Conservation (phyloP, 2,888 invertebrate species). For the Diarsia rubi region DNA sequence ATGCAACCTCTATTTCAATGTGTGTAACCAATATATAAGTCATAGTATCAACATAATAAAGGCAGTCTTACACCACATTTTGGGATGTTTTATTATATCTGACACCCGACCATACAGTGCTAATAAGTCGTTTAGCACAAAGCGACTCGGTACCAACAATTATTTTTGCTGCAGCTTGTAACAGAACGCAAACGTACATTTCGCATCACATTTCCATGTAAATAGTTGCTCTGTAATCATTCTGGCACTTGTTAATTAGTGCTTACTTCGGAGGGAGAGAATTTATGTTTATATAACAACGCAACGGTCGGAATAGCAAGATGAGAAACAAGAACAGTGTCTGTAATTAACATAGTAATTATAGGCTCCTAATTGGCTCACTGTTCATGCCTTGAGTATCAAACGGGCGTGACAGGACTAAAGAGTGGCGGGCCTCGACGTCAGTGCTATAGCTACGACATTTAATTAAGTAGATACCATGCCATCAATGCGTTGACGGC, state of each 20-base stretch:
- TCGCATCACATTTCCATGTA: conserved; percentile 55
- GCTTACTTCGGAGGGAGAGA: conserved; percentile 78
- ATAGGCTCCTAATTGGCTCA: conserved; percentile 89
- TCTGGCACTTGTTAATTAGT: conserved; percentile 81
- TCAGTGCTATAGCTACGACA: conserved; percentile 73
- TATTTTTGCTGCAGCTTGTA: conserved; percentile 34
- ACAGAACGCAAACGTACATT: conserved; percentile 35
- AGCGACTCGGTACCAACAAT: conserved; percentile 12
- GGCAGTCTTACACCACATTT: too few relatives aligned
- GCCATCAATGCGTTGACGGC: conserved; percentile 71
- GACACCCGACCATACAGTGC: too few relatives aligned
- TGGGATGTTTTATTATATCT: too few relatives aligned
- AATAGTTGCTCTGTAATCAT: conserved; percentile 78
- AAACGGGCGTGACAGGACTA: conserved; percentile 84
- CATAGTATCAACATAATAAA: too few relatives aligned
- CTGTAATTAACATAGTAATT: conserved; percentile 90
- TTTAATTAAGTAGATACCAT: conserved; percentile 83
- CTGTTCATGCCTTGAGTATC: conserved; percentile 88
- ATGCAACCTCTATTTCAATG: too few relatives aligned
- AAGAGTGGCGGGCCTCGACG: conserved; percentile 68
- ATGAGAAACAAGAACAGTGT: conserved; percentile 86
- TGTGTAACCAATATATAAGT: too few relatives aligned
- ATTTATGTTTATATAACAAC: conserved; percentile 87
- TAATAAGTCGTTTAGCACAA: conserved; percentile 31
- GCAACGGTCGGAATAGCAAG: conserved; percentile 83